A percentile compares a stretch with the other conserved stretches of the same genome.
phyloP scores from a whole-genome alignment of 1,140 invertebrate species.

The Thaumatotibia leucotreta region DNA sequence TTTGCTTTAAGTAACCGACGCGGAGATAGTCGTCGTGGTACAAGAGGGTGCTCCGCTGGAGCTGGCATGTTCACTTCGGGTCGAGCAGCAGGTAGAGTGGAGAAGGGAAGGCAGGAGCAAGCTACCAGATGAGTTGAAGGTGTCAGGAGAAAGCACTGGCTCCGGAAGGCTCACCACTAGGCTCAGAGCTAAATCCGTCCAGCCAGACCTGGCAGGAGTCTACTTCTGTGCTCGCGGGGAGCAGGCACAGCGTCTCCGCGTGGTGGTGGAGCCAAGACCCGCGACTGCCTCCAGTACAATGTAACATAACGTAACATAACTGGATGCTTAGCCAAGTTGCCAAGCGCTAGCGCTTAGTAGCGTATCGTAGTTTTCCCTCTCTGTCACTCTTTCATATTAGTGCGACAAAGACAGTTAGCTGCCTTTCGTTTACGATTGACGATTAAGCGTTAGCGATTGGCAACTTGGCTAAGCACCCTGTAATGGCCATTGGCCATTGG shows the following conservation, averaged over 20 bases:
- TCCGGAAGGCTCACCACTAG: constrained; percentile 27
- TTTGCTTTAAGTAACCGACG: too few relatives aligned
- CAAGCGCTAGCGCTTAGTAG: too few relatives aligned
- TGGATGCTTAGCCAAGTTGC: too few relatives aligned
- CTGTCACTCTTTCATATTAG: too few relatives aligned
- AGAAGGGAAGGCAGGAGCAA: constrained; percentile 28
- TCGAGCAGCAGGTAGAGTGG: constrained; percentile 47
- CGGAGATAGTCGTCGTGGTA: constrained; percentile 29
- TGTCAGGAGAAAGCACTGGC: constrained; percentile 28
- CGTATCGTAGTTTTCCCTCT: too few relatives aligned
- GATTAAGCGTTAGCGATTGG: too few relatives aligned
- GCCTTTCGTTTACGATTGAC: too few relatives aligned
- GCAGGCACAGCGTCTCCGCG: constrained; percentile 82
- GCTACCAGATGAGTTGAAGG: constrained; percentile 35
- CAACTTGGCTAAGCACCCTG: too few relatives aligned
- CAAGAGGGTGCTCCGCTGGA: constrained; percentile 37
- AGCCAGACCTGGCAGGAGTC: constrained; percentile 31
- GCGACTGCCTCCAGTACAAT: constrained; percentile 78
- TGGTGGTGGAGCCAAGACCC: constrained; percentile 88
- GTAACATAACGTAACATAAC: too few relatives aligned
- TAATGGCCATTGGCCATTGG: too few relatives aligned
- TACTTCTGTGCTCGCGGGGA: constrained; percentile 39
- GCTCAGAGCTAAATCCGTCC: constrained; percentile 31
- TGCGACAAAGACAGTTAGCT: too few relatives aligned
- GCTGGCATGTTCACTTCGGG: constrained; percentile 43